Percentiles rank a stretch among this genome's conserved stretches.
Conservation (phyloP, 2,113 vertebrate genomes). For the Syrrhaptes paradoxus region DNA sequence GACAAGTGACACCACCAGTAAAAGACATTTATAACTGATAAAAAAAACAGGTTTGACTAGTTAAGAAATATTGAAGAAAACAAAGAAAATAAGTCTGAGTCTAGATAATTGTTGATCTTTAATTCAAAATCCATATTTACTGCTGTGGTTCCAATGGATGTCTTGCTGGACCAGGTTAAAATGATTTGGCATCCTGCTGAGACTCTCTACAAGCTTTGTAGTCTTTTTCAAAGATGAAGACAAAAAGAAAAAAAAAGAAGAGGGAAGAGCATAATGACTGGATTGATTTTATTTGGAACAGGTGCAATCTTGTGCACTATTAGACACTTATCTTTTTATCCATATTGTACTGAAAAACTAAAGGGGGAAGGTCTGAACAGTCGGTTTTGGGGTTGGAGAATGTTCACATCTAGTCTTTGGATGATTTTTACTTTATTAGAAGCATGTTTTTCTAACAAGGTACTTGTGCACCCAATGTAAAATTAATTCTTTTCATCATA, state of each 20-base stretch:
- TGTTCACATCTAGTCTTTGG: background rate
- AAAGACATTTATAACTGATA: conserved; percentile 1
- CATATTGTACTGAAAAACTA: background rate
- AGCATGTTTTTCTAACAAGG: background rate
- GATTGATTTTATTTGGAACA: conserved; percentile 41
- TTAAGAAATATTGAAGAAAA: conserved; percentile 34
- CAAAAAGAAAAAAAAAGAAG: background rate
- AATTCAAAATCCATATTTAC: conserved; percentile 69
- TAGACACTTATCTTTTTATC: background rate
- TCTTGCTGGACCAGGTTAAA: conserved; percentile 67
- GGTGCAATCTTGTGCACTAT: background rate
- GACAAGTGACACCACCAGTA: background rate
- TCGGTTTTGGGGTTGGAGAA: background rate
- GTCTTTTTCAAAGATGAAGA: conserved; percentile 43
- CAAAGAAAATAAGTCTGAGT: conserved; percentile 3
- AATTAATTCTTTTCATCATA: background rate
- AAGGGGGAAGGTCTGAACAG: background rate
- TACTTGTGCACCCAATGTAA: background rate
- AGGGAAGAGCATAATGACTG: conserved; percentile 17
- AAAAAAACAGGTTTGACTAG: conserved; percentile 44
- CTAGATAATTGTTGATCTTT: conserved; percentile 67
- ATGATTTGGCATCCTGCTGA: conserved; percentile 54
- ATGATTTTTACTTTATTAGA: background rate
- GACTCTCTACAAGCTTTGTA: conserved; percentile 42
- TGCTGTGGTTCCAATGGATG: conserved; percentile 14